A percentile compares a stretch with the other conserved stretches of the same genome.
Evolutionary conservation across 2,888 invertebrate genomes (phyloP).

Genomic region (Drosophila melanosoma): DNA sequence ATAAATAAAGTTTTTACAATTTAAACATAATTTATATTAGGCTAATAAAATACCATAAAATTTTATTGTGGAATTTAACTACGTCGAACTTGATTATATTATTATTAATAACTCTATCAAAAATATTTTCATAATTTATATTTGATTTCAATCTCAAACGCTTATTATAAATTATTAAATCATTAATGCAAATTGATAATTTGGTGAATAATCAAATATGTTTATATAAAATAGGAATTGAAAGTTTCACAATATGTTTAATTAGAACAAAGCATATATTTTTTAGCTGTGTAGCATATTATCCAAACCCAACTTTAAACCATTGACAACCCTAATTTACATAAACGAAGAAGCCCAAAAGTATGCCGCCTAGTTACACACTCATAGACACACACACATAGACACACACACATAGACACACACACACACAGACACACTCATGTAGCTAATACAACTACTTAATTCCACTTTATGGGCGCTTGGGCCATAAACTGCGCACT

Average conservation of each 20-base stretch:
- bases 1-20: not conserved
- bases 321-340: constrained; percentile 64
- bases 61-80: not conserved
- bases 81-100: not conserved
- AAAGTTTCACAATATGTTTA: not conserved
- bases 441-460: constrained; percentile 58
- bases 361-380: constrained; percentile 48
- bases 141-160: not conserved
- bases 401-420: constrained; percentile 6
- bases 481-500: constrained; percentile 78
- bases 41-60: no score
- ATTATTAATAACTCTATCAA: not conserved
- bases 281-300: constrained; percentile 7
- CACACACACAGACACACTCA: constrained; percentile 3
- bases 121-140: not conserved
- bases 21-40: not conserved
- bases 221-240: not conserved
- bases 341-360: constrained; percentile 52
- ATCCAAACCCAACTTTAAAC: constrained; percentile 42
- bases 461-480: constrained; percentile 74
- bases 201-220: no score
- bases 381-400: constrained; percentile 1
- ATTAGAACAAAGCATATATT: not conserved
- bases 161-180: not conserved
- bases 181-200: not conserved